phyloP scores from a whole-genome alignment of 2,113 vertebrate species.

The Catharus fuscescens region DNA sequence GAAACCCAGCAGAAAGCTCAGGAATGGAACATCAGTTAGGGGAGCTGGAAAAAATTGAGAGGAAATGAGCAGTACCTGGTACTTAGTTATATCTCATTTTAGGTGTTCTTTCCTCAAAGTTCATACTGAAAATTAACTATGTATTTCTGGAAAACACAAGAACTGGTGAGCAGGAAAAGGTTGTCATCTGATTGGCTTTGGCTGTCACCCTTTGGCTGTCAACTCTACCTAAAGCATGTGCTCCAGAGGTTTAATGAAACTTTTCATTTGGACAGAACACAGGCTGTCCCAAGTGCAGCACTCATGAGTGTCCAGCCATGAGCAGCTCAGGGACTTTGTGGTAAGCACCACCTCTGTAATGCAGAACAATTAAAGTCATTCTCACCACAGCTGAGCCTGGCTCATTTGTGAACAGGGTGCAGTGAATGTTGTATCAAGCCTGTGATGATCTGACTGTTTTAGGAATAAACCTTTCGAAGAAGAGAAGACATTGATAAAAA shows the following conservation, averaged over 20 bases:
- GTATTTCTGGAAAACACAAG: not conserved
- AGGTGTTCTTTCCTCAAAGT: not conserved
- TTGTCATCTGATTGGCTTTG: not conserved
- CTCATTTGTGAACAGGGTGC: not conserved
- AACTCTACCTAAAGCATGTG: not conserved
- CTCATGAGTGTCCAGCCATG: not conserved
- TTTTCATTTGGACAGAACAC: not conserved
- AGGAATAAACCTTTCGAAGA: constrained; percentile 35
- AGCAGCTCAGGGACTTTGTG: not conserved
- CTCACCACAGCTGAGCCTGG: not conserved
- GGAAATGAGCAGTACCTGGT: not conserved
- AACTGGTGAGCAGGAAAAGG: not conserved
- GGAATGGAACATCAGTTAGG: not conserved
- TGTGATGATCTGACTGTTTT: constrained; percentile 23
- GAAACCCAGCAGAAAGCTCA: not conserved
- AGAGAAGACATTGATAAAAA: constrained; percentile 37
- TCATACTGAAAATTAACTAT: not conserved
- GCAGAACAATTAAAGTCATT: not conserved
- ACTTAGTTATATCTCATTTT: not conserved
- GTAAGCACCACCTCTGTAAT: not conserved
- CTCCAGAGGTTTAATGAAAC: not conserved
- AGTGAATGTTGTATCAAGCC: constrained; percentile 26
- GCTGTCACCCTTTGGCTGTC: not conserved
- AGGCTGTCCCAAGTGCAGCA: not conserved
- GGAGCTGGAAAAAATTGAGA: not conserved